These are phyloP conservation scores for Acipenser ruthenus DNA, from an alignment of 2,797 vertebrate genomes.

Conservation along the genomic window DNA sequence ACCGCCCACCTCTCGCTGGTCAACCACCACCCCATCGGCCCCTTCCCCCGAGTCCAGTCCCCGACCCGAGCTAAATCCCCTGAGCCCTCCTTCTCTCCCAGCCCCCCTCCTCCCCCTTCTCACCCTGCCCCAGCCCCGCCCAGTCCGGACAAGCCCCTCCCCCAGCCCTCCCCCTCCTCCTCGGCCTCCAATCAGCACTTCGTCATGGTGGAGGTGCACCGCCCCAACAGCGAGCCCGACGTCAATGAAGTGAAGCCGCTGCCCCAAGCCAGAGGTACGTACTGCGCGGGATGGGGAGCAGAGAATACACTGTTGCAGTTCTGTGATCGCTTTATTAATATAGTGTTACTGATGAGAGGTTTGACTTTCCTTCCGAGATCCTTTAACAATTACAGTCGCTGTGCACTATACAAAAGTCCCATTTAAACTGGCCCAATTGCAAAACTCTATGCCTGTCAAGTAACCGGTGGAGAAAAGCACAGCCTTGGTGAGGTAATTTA, in stretches of 20 bases:
- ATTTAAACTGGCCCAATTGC: too few species aligned
- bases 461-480: too few species aligned
- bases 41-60: slow-evolving; percentile 87
- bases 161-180: slow-evolving; percentile 35
- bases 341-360: too few species aligned
- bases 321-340: too few species aligned
- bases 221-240: slow-evolving; percentile 83
- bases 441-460: too few species aligned
- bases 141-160: slow-evolving; percentile 37
- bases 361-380: too few species aligned
- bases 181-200: slow-evolving; percentile 68
- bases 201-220: slow-evolving; percentile 91
- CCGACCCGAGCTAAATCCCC: slow-evolving; percentile 56
- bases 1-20: slow-evolving; percentile 65
- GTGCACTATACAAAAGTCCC: too few species aligned
- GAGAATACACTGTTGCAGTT: too few species aligned
- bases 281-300: too few species aligned
- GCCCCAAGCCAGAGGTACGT: slow-evolving; percentile 80
- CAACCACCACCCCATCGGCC: slow-evolving; percentile 69
- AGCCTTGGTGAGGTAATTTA: too few species aligned
- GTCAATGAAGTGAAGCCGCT: slow-evolving; percentile 89
- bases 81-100: slow-evolving; percentile 18
- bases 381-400: too few species aligned
- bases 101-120: slow-evolving; percentile 36
- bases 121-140: slow-evolving; percentile 30